A percentile compares a stretch with the other conserved stretches of the same genome.
Conservation (phyloP, 2,113 vertebrate genomes). For the Phylloscopus trochiloides region DNA sequence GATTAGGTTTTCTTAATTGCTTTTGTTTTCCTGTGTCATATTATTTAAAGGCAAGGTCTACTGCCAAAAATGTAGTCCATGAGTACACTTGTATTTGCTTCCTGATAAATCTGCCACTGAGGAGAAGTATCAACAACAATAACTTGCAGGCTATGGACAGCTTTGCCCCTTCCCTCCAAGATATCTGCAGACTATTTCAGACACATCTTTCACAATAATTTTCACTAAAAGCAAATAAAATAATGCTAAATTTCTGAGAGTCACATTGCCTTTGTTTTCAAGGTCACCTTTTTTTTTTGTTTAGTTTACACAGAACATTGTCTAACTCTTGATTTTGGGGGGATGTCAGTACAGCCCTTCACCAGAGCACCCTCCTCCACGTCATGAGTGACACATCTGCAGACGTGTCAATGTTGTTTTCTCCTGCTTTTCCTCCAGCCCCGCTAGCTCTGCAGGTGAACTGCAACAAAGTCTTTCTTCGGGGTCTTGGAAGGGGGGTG, state of each 20-base stretch:
- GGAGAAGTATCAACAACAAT: neutral
- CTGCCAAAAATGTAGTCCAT: neutral
- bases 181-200: neutral
- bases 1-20: neutral
- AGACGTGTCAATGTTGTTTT: neutral
- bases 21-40: neutral
- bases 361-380: fast-evolving
- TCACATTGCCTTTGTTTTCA: neutral
- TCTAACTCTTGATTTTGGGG: neutral
- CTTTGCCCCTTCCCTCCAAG: neutral
- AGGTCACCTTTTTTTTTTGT: neutral
- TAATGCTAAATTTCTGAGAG: neutral
- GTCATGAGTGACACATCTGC: neutral
- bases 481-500: no score
- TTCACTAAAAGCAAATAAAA: neutral
- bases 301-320: neutral
- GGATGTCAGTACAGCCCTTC: neutral
- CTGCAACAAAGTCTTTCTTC: no score
- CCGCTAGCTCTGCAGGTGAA: no score
- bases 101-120: neutral
- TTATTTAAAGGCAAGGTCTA: neutral
- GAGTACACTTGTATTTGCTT: neutral
- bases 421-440: no score
- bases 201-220: neutral
- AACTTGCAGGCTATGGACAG: neutral